Percentiles rank a stretch among this genome's conserved stretches.
Conservation (phyloP, 30 jellyfish, hydroid and myxozoan genomes). For the Cassiopea andromeda region DNA sequence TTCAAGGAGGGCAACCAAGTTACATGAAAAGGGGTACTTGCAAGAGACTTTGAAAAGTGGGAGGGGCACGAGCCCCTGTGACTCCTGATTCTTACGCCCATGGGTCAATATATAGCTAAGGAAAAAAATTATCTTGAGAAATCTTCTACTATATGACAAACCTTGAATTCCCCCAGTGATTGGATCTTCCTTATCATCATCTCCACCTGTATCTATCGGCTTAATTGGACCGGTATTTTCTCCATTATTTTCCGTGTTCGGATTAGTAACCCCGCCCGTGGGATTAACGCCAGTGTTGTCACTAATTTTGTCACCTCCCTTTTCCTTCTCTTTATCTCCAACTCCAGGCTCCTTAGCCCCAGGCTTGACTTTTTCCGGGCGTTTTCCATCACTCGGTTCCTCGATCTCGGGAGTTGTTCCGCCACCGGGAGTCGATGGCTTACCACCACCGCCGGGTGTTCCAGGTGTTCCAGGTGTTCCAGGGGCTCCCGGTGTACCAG, state of each 20-base stretch:
- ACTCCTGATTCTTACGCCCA: too few relatives aligned
- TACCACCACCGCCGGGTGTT: slow-evolving; percentile 16
- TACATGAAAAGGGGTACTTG: too few relatives aligned
- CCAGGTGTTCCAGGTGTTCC: slow-evolving; percentile 52
- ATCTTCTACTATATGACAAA: background rate
- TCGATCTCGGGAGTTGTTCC: slow-evolving; percentile 40
- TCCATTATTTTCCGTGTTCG: slow-evolving; percentile 59
- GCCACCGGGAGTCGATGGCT: slow-evolving; percentile 34
- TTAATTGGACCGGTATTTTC: slow-evolving; percentile 53
- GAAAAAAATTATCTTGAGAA: background rate
- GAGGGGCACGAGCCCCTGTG: too few relatives aligned
- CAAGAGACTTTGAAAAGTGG: too few relatives aligned
- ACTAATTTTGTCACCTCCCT: slow-evolving; percentile 68
- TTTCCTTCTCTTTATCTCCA: slow-evolving; percentile 63
- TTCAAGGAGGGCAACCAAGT: too few relatives aligned
- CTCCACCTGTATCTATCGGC: slow-evolving; percentile 52
- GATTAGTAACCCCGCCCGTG: slow-evolving; percentile 62
- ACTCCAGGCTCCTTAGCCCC: slow-evolving; percentile 60
- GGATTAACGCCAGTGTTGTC: slow-evolving; percentile 59
- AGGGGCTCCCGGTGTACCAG: slow-evolving; percentile 49
- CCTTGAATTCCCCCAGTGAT: slow-evolving; percentile 73
- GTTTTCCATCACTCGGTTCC: slow-evolving; percentile 29
- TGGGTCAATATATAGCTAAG: background rate
- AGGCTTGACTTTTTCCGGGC: slow-evolving; percentile 50
- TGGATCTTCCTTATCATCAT: slow-evolving; percentile 64